Percentiles rank a stretch among this genome's conserved stretches.
Conservation (phyloP, 2,797 vertebrate genomes). For the Diglossa cyanea region DNA sequence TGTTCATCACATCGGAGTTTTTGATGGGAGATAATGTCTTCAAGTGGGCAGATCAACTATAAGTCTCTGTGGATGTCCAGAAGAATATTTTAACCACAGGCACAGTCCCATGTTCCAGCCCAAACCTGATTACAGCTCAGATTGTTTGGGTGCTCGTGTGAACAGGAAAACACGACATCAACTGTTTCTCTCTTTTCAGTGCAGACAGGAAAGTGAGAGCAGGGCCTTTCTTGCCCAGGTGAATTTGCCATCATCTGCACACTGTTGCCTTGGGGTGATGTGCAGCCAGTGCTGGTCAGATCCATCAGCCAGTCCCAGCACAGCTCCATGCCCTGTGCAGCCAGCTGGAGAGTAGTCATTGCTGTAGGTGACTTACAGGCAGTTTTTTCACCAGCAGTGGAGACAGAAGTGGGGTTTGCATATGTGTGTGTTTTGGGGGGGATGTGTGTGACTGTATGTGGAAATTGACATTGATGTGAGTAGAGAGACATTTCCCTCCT, state of each 20-base stretch:
- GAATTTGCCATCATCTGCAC: neutral
- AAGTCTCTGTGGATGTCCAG: neutral
- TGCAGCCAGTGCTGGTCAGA: neutral
- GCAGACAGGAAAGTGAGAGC: neutral
- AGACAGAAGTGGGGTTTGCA: neutral
- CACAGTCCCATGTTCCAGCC: neutral
- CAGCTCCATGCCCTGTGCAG: neutral
- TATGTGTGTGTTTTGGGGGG: neutral
- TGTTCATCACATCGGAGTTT: neutral
- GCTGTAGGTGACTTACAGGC: neutral
- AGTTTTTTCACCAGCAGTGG: neutral
- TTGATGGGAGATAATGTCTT: neutral
- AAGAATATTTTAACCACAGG: neutral
- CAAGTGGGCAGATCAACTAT: neutral
- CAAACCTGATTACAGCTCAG: neutral
- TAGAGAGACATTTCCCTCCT: neutral
- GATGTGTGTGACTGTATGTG: neutral
- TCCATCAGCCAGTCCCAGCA: neutral
- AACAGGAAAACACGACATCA: neutral
- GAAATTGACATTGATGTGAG: neutral
- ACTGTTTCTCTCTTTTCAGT: neutral
- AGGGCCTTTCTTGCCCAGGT: neutral
- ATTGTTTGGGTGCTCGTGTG: neutral
- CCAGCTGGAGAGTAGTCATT: fast-evolving
- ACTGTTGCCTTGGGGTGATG: neutral